These are phyloP conservation scores for Cariama cristata DNA, from an alignment of 2,113 vertebrate genomes.

Conservation along the genomic window DNA sequence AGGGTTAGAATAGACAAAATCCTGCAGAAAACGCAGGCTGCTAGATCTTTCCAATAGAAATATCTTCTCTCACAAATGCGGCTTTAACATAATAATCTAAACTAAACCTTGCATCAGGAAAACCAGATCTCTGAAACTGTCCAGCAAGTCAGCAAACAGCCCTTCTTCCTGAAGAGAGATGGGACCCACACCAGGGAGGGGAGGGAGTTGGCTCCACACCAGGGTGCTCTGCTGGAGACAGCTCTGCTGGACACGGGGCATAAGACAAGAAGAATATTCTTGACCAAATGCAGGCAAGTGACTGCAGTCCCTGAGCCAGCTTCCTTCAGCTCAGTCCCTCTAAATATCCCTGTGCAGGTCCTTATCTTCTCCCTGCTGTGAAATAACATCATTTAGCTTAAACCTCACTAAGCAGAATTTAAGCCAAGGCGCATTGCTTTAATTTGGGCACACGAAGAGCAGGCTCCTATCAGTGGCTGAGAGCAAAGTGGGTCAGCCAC, in stretches of 20 bases:
- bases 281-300: neutral
- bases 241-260: neutral
- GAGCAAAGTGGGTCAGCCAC: slow-evolving; percentile 1
- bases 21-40: neutral
- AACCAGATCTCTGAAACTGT: neutral
- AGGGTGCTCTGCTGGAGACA: neutral
- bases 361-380: neutral
- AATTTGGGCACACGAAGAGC: neutral
- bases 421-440: neutral
- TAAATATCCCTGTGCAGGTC: neutral
- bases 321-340: neutral
- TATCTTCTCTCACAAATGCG: neutral
- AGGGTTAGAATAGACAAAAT: neutral
- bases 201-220: neutral
- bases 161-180: neutral
- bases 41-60: neutral
- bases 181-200: accelerated
- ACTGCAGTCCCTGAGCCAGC: neutral
- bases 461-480: neutral
- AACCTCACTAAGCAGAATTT: neutral
- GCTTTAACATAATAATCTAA: neutral
- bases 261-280: neutral
- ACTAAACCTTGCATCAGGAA: neutral
- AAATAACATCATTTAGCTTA: slow-evolving; percentile 8
- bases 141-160: neutral